Conservation (phyloP, 2,888 invertebrate species). For the Leptinotarsa rubiginosa region DNA sequence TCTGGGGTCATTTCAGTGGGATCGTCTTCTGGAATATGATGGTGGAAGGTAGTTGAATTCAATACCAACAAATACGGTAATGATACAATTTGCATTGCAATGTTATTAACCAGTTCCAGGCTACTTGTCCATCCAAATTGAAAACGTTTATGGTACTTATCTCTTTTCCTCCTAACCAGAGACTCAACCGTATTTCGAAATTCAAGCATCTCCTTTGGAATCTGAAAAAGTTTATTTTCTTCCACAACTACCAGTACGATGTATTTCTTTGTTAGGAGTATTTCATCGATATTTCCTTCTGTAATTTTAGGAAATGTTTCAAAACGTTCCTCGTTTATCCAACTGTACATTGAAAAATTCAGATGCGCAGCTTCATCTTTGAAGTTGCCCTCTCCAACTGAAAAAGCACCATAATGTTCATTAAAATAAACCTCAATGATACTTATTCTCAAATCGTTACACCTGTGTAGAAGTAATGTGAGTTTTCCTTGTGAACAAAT, state of each 20-base stretch:
- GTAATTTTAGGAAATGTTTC: slow-evolving; percentile 90
- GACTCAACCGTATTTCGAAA: slow-evolving; percentile 84
- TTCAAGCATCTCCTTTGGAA: slow-evolving; percentile 83
- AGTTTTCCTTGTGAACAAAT: slow-evolving; percentile 88
- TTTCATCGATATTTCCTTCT: slow-evolving; percentile 83
- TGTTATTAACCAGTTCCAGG: slow-evolving; percentile 91
- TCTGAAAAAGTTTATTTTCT: slow-evolving; percentile 86
- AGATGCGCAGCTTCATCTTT: slow-evolving; percentile 67
- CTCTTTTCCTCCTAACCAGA: slow-evolving; percentile 74
- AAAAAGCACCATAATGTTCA: slow-evolving; percentile 36
- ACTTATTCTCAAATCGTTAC: slow-evolving; percentile 1
- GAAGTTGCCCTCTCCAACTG: slow-evolving; percentile 56
- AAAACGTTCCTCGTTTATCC: slow-evolving; percentile 92
- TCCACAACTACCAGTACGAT: slow-evolving; percentile 89
- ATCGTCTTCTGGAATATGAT: slow-evolving; percentile 83
- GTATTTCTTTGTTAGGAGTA: slow-evolving; percentile 86
- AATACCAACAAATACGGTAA: slow-evolving; percentile 76
- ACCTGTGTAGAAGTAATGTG: slow-evolving; percentile 80
- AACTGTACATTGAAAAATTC: slow-evolving; percentile 82
- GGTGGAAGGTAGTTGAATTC: slow-evolving; percentile 92
- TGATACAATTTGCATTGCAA: slow-evolving; percentile 77
- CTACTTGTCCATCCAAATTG: slow-evolving; percentile 97
- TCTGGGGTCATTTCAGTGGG: slow-evolving; percentile 65
- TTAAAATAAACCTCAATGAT: background rate
- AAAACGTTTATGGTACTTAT: slow-evolving; percentile 81